Conservation (phyloP, 2,888 invertebrate genomes). For the Mythimna pallens region DNA sequence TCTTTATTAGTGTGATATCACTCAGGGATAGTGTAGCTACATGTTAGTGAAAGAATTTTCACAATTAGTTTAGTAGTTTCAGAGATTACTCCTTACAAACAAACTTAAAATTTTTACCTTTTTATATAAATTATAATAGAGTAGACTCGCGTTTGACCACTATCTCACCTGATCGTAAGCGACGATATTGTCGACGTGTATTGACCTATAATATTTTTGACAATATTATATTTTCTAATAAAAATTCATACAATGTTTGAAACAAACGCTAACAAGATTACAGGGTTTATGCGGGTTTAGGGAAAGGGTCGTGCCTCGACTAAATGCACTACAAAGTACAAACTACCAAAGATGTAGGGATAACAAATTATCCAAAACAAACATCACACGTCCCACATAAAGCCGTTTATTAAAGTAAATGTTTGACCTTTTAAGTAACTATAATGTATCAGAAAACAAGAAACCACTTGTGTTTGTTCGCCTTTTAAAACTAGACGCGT, state of each 20-base stretch:
- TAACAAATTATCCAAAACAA: slow-evolving; percentile 52
- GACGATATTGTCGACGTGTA: no score
- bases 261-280: slow-evolving; percentile 48
- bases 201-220: neutral
- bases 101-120: no score
- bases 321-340: slow-evolving; percentile 48
- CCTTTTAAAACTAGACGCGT: slow-evolving; percentile 13
- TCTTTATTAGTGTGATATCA: no score
- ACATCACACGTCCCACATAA: slow-evolving; percentile 22
- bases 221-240: slow-evolving; percentile 15
- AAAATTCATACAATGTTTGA: slow-evolving; percentile 32
- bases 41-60: no score
- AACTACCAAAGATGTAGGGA: slow-evolving; percentile 27
- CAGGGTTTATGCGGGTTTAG: slow-evolving; percentile 26
- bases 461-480: slow-evolving; percentile 20
- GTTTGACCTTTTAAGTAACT: slow-evolving; percentile 38
- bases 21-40: no score
- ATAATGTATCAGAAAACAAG: slow-evolving; percentile 23
- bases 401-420: slow-evolving; percentile 48
- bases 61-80: no score
- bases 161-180: no score
- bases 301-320: slow-evolving; percentile 16
- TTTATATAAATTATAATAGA: no score
- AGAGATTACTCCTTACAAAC: no score
- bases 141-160: no score